phyloP scores from a whole-genome alignment of 2,113 vertebrate species.

The Protobothrops mucrosquamatus region DNA sequence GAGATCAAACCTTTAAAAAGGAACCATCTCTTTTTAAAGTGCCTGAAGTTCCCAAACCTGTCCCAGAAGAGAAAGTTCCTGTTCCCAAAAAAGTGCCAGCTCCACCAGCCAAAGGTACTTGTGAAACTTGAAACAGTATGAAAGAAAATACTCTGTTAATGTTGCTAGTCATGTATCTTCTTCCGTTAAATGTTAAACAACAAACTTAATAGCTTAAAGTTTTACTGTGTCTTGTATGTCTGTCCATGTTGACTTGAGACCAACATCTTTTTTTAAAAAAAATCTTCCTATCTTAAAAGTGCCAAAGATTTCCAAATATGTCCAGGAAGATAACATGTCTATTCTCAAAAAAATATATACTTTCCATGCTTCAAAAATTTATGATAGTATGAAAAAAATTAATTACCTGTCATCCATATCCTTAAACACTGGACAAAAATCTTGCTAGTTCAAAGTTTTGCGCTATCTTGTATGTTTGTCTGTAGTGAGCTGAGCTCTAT shows the following conservation, averaged over 20 bases:
- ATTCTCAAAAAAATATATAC: not conserved
- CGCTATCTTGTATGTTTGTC: slow-evolving; percentile 42
- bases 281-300: not conserved
- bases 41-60: slow-evolving; percentile 65
- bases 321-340: not conserved
- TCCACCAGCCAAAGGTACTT: slow-evolving; percentile 71
- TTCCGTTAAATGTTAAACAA: not conserved
- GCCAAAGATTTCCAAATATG: not conserved
- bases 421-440: not conserved
- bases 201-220: not conserved
- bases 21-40: slow-evolving; percentile 69
- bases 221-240: not conserved
- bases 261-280: not conserved
- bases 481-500: slow-evolving; percentile 10
- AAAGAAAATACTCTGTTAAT: not conserved
- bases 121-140: not conserved
- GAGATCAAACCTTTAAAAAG: not conserved
- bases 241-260: not conserved
- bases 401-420: not conserved
- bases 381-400: not conserved
- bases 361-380: not conserved
- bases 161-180: not conserved
- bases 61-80: slow-evolving; percentile 66
- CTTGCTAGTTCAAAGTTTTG: not conserved
- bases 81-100: slow-evolving; percentile 66